These are phyloP conservation scores for Platynereis dumerilii DNA, from an alignment of 2,888 invertebrate species.

Conservation along the genomic window DNA sequence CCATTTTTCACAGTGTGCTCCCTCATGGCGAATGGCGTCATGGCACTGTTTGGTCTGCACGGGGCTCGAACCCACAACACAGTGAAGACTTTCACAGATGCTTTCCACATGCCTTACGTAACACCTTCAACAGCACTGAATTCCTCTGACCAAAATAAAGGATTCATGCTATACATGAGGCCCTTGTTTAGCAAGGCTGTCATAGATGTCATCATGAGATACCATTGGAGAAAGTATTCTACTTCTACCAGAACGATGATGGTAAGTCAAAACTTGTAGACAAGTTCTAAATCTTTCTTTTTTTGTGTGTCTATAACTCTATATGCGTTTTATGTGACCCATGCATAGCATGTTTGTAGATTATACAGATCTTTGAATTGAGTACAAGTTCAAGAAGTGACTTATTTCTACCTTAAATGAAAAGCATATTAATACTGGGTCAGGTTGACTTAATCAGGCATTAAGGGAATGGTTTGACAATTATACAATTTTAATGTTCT, in stretches of 20 bases:
- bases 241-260: slow-evolving; percentile 84
- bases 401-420: too few species aligned
- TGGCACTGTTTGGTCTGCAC: slow-evolving; percentile 51
- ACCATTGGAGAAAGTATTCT: slow-evolving; percentile 89
- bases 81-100: slow-evolving; percentile 54
- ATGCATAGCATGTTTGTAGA: too few species aligned
- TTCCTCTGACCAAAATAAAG: slow-evolving; percentile 32
- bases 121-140: slow-evolving; percentile 50
- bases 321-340: too few species aligned
- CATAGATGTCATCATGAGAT: slow-evolving; percentile 90
- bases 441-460: too few species aligned
- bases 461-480: too few species aligned
- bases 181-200: slow-evolving; percentile 96
- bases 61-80: slow-evolving; percentile 49
- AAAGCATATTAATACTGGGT: too few species aligned
- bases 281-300: too few species aligned
- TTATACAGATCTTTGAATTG: too few species aligned
- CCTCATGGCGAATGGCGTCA: slow-evolving; percentile 46
- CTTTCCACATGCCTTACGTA: slow-evolving; percentile 55
- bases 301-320: too few species aligned
- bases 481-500: too few species aligned
- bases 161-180: slow-evolving; percentile 71
- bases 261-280: too few species aligned
- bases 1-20: slow-evolving; percentile 51
- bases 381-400: too few species aligned